Conservation (phyloP, 2,113 vertebrate genomes). For the Psammodynastes pulverulentus region DNA sequence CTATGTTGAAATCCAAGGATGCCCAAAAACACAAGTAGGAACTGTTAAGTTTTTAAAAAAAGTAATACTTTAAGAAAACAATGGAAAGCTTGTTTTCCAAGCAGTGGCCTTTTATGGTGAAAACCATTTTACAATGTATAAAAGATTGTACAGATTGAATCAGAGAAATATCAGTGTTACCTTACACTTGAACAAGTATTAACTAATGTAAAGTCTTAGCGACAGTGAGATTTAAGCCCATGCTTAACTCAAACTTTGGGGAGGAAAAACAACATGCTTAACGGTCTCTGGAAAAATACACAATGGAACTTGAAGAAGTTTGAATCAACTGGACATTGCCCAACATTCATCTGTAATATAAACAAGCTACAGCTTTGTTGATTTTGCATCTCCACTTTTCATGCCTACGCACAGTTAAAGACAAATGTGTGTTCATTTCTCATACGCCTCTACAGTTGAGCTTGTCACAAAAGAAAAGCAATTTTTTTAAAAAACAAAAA, state of each 20-base stretch:
- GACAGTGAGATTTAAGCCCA: background rate
- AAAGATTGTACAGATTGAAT: background rate
- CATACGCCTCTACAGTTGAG: background rate
- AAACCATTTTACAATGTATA: background rate
- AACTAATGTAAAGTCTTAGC: background rate
- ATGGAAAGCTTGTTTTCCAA: slow-evolving; percentile 39
- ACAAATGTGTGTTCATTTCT: background rate
- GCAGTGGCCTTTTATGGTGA: slow-evolving; percentile 4
- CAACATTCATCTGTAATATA: background rate
- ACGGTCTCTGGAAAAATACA: background rate
- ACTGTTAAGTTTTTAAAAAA: slow-evolving; percentile 29
- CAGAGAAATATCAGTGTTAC: background rate
- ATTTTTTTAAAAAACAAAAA: background rate
- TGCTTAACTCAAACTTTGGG: background rate
- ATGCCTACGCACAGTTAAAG: background rate
- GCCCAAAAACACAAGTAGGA: slow-evolving; percentile 51
- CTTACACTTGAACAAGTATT: background rate
- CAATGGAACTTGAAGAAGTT: background rate
- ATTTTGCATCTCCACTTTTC: background rate
- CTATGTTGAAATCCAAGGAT: slow-evolving; percentile 65
- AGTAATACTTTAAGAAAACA: slow-evolving; percentile 51
- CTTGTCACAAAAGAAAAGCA: background rate
- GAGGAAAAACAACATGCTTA: background rate
- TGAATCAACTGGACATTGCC: background rate
- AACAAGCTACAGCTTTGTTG: background rate